These are phyloP conservation scores for Canis aureus DNA, from an alignment of 2,113 vertebrate genomes.

Conservation along the genomic window DNA sequence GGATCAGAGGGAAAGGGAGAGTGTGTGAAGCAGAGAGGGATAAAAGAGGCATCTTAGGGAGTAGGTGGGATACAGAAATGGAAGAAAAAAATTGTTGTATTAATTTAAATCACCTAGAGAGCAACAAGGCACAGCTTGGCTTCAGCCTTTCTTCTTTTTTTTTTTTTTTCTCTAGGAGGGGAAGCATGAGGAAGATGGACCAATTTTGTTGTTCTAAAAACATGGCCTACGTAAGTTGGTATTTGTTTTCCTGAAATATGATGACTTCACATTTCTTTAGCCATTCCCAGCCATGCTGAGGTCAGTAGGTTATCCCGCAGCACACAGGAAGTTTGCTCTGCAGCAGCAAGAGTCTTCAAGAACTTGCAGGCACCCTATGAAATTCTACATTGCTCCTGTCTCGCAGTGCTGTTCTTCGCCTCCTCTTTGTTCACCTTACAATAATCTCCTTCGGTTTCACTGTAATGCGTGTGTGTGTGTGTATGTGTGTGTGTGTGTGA, in stretches of 20 bases:
- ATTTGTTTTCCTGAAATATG: not conserved
- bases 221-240: conserved; percentile 12
- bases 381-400: not conserved
- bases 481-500: not conserved
- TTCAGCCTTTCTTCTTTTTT: not conserved
- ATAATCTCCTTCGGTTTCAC: not conserved
- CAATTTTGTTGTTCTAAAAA: not conserved
- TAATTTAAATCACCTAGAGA: not conserved
- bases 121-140: not conserved
- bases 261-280: not conserved
- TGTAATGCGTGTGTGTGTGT: not conserved
- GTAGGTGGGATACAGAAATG: not conserved
- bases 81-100: not conserved
- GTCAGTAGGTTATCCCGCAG: not conserved
- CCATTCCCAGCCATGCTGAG: not conserved
- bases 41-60: not conserved
- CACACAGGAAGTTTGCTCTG: not conserved
- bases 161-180: not conserved
- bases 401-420: not conserved
- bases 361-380: not conserved
- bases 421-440: not conserved
- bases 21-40: not conserved
- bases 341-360: not conserved
- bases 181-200: not conserved
- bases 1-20: not conserved